Base-by-base conservation (phyloP, 2,113 vertebrate species). In the Atrichornis clamosus region DNA sequence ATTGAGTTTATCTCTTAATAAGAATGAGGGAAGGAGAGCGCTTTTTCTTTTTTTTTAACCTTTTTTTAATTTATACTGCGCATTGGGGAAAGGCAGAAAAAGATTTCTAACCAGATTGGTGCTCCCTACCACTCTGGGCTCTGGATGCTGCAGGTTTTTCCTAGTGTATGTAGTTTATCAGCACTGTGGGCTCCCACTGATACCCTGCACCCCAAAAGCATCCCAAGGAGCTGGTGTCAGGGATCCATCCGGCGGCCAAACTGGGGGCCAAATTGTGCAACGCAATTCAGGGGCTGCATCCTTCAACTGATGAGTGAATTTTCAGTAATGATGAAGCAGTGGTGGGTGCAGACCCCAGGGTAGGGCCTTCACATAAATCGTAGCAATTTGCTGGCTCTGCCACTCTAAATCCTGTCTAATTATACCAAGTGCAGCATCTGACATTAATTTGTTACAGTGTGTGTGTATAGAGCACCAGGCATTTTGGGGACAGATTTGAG, bases 341-440 rank as follows among this genome's bases (percentile, higher is more conserved):
- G 0, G 78, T 52, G 62, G 75, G 63, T 85, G 28, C 55, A 62
- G 87, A 82, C 20, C 67, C 65, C 65, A 47, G 80, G 60, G 65
- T 33, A 90, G 90, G 87, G 90, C 41, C 53, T 95, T 92, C 93
- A 73, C 8, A 15, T 78, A 95, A 86, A 75, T 88, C 2, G 1
- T 52, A 79, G 69, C 65, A 87, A 87, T 92, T 94, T 92, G 74
- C 91, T 94, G 81, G 56, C 65, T 95, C 79, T 96, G 62, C 76
- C 90, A 81, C 65, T 68, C 93, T 92, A 84, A 80, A 90, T 84
- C 76, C 39, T 39, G 32, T 93, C 88, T 95, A 92, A 97, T 95
- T 95, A 77, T 87, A 86, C 89, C 77, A 44, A 94, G 65, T 85
- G 86, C 49, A 91, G 80, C 93, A 91, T 94, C 91, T 95, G 95